phyloP scores from a whole-genome alignment of 2,888 invertebrate species.

The Bhutanitis thaidina region DNA sequence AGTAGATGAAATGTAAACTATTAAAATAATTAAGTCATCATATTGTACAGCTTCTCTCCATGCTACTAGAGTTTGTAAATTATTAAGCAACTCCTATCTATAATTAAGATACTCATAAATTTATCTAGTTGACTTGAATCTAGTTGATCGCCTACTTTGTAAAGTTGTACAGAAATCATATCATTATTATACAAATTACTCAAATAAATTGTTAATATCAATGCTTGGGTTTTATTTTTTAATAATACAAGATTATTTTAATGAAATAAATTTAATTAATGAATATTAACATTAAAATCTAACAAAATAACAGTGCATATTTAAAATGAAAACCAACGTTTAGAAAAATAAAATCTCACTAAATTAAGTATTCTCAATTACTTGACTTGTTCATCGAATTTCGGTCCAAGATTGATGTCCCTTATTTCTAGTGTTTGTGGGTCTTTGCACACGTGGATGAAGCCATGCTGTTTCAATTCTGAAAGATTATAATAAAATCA shows the following conservation, averaged over 20 bases:
- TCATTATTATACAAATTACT: constrained; percentile 75
- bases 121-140: constrained; percentile 75
- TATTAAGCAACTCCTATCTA: constrained; percentile 71
- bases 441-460: constrained; percentile 47
- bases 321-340: constrained; percentile 7
- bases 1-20: constrained; percentile 47
- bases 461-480: constrained; percentile 60
- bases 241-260: not conserved
- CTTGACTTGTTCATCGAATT: constrained; percentile 30
- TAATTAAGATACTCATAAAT: constrained; percentile 73
- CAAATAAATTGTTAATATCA: constrained; percentile 79
- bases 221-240: constrained; percentile 36
- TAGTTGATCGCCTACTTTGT: constrained; percentile 69
- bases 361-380: constrained; percentile 14
- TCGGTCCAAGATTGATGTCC: constrained; percentile 47
- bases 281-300: no score
- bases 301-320: constrained; percentile 10
- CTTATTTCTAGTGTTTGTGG: constrained; percentile 46
- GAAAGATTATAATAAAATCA: constrained; percentile 30
- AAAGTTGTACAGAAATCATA: constrained; percentile 79
- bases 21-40: constrained; percentile 32
- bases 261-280: no score
- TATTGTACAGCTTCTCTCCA: constrained; percentile 65
- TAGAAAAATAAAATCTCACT: constrained; percentile 17
- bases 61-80: constrained; percentile 68